Evolutionary conservation across 2,113 vertebrate genomes (phyloP).

Genomic region (Zootoca vivipara): DNA sequence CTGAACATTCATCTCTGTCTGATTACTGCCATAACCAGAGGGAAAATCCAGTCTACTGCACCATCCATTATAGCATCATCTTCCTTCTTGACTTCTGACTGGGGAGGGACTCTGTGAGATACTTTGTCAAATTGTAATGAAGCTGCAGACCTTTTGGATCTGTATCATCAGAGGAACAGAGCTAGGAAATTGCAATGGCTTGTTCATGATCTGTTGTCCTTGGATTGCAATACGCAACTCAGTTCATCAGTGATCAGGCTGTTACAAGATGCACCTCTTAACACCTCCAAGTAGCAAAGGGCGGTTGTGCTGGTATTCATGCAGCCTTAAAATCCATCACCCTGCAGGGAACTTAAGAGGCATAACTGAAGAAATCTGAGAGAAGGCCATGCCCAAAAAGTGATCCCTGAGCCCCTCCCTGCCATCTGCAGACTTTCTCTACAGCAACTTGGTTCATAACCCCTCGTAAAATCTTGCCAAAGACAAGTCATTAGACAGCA

Average conservation of each 20-base stretch:
- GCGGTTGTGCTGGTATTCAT: neutral
- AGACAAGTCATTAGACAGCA: conserved; percentile 13
- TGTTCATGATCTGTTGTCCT: neutral
- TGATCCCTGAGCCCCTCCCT: conserved; percentile 12
- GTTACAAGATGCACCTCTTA: neutral
- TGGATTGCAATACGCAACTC: neutral
- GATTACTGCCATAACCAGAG: accelerated
- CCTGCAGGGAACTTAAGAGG: neutral
- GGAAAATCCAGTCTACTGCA: accelerated
- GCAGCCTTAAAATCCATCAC: neutral
- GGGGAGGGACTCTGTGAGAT: neutral
- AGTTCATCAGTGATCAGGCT: too few species aligned
- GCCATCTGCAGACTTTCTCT: neutral
- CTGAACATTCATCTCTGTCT: conserved; percentile 20
- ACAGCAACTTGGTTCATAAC: neutral
- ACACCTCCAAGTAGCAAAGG: neutral
- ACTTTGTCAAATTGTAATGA: neutral
- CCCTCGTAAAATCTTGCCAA: conserved; percentile 2
- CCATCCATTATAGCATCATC: accelerated
- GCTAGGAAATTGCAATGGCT: neutral
- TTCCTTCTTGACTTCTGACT: neutral
- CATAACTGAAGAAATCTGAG: conserved; percentile 27
- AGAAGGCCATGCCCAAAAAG: conserved; percentile 8
- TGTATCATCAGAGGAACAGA: neutral
- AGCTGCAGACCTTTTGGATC: neutral